A percentile compares a stretch with the other conserved stretches of the same genome.
Evolutionary conservation across 1,140 invertebrate species (phyloP).

Genomic region (Panagrolaimus sp.): DNA sequence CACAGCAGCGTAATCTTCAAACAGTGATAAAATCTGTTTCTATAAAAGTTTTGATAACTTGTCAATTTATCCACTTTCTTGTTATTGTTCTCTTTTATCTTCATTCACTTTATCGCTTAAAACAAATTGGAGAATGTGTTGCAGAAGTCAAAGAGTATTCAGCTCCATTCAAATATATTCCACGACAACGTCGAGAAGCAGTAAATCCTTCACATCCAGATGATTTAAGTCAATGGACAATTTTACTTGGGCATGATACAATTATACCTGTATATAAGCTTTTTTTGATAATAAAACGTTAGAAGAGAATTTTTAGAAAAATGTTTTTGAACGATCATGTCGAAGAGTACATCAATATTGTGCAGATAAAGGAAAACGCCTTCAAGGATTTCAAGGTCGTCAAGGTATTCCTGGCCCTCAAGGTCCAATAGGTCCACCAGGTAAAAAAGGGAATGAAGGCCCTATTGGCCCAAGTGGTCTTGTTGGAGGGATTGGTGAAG

Average conservation of each 20-base stretch:
- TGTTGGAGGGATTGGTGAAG: constrained; percentile 43
- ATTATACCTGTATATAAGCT: constrained; percentile 52
- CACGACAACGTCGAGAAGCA: neutral
- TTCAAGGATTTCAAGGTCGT: constrained; percentile 45
- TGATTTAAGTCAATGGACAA: constrained; percentile 49
- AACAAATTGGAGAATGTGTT: neutral
- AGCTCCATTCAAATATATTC: neutral
- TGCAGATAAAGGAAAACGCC: constrained; percentile 48
- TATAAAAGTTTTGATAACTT: neutral
- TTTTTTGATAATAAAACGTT: constrained; percentile 22
- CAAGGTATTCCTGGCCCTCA: constrained; percentile 21
- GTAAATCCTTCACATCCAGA: constrained; percentile 13
- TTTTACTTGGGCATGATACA: constrained; percentile 55
- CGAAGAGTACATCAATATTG: constrained; percentile 52
- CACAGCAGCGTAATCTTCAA: too few species aligned
- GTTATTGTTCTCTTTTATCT: neutral
- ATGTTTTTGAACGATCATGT: constrained; percentile 55
- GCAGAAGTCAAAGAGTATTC: too few species aligned
- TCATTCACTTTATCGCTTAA: constrained; percentile 6
- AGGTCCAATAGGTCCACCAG: constrained; percentile 38
- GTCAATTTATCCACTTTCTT: neutral
- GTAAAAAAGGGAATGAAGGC: constrained; percentile 22
- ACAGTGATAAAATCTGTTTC: too few species aligned
- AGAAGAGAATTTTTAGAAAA: constrained; percentile 35
- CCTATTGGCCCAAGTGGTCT: constrained; percentile 41